Evolutionary conservation across 2,113 vertebrate species (phyloP).

Genomic region (Vombatus ursinus): DNA sequence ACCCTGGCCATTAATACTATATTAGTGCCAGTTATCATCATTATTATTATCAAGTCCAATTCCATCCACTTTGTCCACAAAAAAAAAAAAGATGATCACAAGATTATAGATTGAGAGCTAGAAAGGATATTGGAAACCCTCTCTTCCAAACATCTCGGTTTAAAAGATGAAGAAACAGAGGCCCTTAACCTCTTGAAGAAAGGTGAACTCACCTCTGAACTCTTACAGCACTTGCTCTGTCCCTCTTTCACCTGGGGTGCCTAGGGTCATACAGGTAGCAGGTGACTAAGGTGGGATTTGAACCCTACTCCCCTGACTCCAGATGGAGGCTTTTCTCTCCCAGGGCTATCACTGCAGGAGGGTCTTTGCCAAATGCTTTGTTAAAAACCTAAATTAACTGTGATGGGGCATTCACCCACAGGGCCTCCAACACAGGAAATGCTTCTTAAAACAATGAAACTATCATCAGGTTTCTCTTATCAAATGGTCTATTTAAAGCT

Average conservation of each 20-base stretch:
- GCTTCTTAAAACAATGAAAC: neutral
- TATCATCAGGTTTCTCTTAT: neutral
- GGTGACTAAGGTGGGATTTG: neutral
- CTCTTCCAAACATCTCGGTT: neutral
- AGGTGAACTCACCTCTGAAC: neutral
- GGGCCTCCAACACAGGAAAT: neutral
- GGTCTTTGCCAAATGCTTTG: neutral
- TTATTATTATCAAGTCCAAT: neutral
- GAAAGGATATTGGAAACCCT: neutral
- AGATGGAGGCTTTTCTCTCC: neutral
- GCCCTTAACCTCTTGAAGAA: neutral
- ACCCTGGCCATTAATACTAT: neutral
- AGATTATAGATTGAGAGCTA: neutral
- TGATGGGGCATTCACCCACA: neutral
- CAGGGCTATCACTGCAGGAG: accelerated
- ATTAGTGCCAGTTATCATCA: neutral
- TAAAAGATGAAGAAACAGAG: neutral
- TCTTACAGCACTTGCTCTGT: too few species aligned
- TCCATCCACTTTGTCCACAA: neutral
- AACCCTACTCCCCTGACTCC: neutral
- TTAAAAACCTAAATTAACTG: neutral
- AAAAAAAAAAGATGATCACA: neutral
- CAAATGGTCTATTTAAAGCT: neutral
- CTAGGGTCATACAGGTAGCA: neutral
- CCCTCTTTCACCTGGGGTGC: too few species aligned